Evolutionary conservation across 2,113 vertebrate genomes (phyloP), one percentile per base, ranked within the genome.

Genomic region (Eurystomus gularis): DNA sequence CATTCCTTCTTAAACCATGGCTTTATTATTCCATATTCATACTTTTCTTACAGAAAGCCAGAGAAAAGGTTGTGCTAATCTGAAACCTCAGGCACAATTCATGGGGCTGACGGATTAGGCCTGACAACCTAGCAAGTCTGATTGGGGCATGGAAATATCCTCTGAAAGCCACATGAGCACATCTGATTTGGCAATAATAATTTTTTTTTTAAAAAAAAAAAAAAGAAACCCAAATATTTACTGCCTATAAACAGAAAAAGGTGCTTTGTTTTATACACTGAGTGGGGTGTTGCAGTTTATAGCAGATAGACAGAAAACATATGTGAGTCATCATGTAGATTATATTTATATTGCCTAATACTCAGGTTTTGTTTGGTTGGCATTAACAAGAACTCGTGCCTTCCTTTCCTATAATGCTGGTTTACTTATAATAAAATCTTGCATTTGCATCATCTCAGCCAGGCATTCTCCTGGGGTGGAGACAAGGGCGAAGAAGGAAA

Each of bases 361-460:
- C 73, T 82, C 83, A 87, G 71, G 61, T 86, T 42, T 92, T 90
- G 90, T 87, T 97, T 92, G 70, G 60, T 91, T 92, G 96, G 70
- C 83, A 97, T 96, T 93, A 95, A 90, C 88, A 95, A 92, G 73
- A 88, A 80, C 75, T 84, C 18, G 0, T 60, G 82, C 54, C 64
- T 95, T 93, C 93, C 93, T 95, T 87, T 89, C 77, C 54, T 93
- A 35, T 82, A 92, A 96, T 39, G 42, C 52, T 73, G 35, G 57
- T 93, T 95, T 94, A 92, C 93, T 94, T 96, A 96, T 81, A 95
- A 95, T 94, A 95, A 96, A 93, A 92, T 73, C 80, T 93, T 72
- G 21, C 73, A 62, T 65, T 81, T 26, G 20, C 78, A 90, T 89
- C 57, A 65, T 52, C 62, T 92, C 73, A 68, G 60, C 39, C 29